Base-by-base conservation (phyloP, 2,888 invertebrate species). In the Cotesia congregata region DNA sequence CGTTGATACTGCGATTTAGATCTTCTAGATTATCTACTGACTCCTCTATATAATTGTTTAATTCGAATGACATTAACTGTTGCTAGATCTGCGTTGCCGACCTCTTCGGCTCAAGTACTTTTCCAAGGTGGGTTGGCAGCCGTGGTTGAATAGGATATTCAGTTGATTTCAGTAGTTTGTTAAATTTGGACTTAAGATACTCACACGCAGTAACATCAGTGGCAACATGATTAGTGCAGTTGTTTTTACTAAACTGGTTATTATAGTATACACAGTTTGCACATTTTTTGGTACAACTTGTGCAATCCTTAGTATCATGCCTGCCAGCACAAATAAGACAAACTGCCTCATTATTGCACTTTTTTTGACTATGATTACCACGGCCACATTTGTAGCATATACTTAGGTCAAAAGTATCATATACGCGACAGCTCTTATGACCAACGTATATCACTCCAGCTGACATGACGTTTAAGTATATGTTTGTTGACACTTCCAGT, bases 231-330 rank as follows among this genome's bases (percentile, higher is more conserved):
- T 69, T 15, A 1, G 6, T 69, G 12, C 15, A 5, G 12, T 15
- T 30, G 4, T 69, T n/a, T 4, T 30, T 39, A 15, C 38, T 69
- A 30, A 0, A 69, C 15, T 69, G 0, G 6, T 69, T 38, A 38
- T 69, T 69, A 40, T n/a, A n/a, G 38, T 69, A 39, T 2, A 69
- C 40, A 69, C 69, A 69, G 39, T 69, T 5, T 30, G 5, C 15
- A 69, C 69, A 69, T 40, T 69, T 69, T 39, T 4, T 3, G 12
- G 38, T 3, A 4, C 38, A 12, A 6, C 15, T 39, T n/a, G 15
- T 4, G 38, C 39, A 69, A 30, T 39, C 9, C 9, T 38, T 69
- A 2, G 41, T 15, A 2, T 69, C 69, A 69, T 69, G 69, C 12
- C 38, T 69, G 7, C 15, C 69, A n/a, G 69, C 69, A 6, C 3